Conservation (phyloP, 2,888 invertebrate species). For the Acanthosoma haemorrhoidale region DNA sequence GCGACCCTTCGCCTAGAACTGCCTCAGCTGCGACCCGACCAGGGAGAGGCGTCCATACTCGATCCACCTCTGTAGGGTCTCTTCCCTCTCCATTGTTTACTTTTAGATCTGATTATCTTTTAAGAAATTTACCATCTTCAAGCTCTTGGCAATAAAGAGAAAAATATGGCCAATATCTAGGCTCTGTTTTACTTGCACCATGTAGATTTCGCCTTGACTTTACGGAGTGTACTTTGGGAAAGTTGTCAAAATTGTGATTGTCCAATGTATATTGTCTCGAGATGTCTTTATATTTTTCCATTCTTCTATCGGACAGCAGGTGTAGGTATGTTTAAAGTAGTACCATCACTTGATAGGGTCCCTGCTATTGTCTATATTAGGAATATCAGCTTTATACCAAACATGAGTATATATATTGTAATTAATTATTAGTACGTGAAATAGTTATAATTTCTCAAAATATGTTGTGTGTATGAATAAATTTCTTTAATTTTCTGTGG, state of each 20-base stretch:
- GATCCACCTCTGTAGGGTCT: too few relatives aligned
- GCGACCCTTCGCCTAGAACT: constrained; percentile 66
- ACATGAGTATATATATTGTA: constrained; percentile 1
- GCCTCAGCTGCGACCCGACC: constrained; percentile 39
- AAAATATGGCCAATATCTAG: too few relatives aligned
- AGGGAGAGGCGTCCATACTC: constrained; percentile 56
- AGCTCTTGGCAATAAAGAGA: too few relatives aligned
- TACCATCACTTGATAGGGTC: too few relatives aligned
- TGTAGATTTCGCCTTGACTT: too few relatives aligned
- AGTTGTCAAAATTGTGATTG: too few relatives aligned
- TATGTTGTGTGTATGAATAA: not conserved
- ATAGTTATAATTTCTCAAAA: not conserved
- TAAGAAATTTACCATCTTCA: constrained; percentile 12
- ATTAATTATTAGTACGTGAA: not conserved
- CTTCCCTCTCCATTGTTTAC: not conserved
- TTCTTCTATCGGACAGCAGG: not conserved
- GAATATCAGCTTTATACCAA: not conserved
- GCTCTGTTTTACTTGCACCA: too few relatives aligned
- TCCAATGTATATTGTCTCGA: constrained; percentile 5
- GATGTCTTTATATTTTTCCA: constrained; percentile 1
- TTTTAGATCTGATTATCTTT: not conserved
- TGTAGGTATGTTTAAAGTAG: too few relatives aligned
- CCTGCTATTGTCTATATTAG: not conserved
- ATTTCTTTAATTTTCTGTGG: not conserved
- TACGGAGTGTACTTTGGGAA: too few relatives aligned